Percentiles rank a stretch among this genome's conserved stretches.
phyloP scores from a whole-genome alignment of 1,140 invertebrate genomes.

The Magallana angulata region DNA sequence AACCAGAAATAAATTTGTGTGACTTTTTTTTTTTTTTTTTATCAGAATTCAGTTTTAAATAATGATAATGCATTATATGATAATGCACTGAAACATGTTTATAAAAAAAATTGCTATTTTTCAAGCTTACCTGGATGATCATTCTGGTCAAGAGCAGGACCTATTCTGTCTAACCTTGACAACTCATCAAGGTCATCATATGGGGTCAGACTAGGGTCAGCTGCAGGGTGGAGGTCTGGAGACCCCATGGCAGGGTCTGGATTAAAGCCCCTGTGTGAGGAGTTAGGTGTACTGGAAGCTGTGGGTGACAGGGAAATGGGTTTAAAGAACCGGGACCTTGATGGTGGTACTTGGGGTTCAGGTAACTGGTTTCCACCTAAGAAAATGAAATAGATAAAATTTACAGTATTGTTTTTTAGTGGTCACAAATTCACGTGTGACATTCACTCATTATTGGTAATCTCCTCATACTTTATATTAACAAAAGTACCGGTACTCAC shows the following conservation, averaged over 20 bases:
- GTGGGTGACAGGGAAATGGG: conserved; percentile 53
- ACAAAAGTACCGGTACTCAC: too few relatives aligned
- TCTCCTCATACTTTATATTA: too few relatives aligned
- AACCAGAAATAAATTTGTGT: too few relatives aligned
- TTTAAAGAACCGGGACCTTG: conserved; percentile 59
- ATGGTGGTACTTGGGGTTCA: conserved; percentile 49
- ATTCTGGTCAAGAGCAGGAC: conserved; percentile 48
- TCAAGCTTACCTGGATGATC: conserved; percentile 17
- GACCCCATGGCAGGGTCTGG: conserved; percentile 72
- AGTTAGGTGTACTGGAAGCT: conserved; percentile 40
- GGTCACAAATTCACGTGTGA: too few relatives aligned
- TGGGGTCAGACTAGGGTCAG: conserved; percentile 54
- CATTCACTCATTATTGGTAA: too few relatives aligned
- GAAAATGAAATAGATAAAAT: background rate
- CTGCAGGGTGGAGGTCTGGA: conserved; percentile 59
- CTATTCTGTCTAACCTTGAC: conserved; percentile 56
- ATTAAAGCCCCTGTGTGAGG: conserved; percentile 8
- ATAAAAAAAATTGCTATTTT: too few relatives aligned
- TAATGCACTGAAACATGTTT: too few relatives aligned
- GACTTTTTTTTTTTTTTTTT: too few relatives aligned
- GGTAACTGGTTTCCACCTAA: conserved; percentile 39
- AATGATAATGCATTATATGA: too few relatives aligned
- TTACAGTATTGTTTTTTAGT: too few relatives aligned
- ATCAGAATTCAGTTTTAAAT: too few relatives aligned
- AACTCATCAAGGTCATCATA: conserved; percentile 66